Evolutionary conservation across 2,888 invertebrate genomes (phyloP).

Genomic region (Aphodius granarius): DNA sequence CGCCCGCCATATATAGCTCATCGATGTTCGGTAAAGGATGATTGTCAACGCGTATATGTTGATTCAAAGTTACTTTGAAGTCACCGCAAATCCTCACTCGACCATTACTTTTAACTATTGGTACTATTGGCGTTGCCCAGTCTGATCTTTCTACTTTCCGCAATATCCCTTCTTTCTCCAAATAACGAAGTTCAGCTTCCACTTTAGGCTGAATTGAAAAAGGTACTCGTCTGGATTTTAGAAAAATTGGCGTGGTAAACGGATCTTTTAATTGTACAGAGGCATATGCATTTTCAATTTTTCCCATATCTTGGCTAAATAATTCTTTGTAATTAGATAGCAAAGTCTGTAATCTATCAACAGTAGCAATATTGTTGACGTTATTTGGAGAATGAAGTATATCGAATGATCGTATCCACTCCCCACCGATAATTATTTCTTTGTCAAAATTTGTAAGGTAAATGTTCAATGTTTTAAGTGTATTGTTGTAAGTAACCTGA

Average conservation of each 20-base stretch:
- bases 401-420: constrained; percentile 33
- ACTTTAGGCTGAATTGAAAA: background rate
- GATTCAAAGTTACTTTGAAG: background rate
- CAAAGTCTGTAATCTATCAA: background rate
- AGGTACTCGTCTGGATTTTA: background rate
- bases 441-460: constrained; percentile 32
- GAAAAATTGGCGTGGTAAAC: background rate
- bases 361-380: background rate
- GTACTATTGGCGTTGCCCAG: too few species aligned
- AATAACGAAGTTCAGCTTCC: background rate
- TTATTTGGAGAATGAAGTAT: constrained; percentile 30
- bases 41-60: background rate
- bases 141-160: background rate
- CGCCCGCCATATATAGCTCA: constrained; percentile 33
- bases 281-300: background rate
- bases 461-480: constrained; percentile 23
- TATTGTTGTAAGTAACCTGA: constrained; percentile 15
- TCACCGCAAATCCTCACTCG: background rate
- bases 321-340: background rate
- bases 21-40: background rate
- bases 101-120: background rate
- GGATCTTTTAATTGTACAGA: background rate
- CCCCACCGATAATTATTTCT: constrained; percentile 34
- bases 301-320: background rate
- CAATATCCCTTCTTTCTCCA: background rate